Conservation (phyloP, 2,797 vertebrate genomes). For the Paramormyrops hopkinsi region DNA sequence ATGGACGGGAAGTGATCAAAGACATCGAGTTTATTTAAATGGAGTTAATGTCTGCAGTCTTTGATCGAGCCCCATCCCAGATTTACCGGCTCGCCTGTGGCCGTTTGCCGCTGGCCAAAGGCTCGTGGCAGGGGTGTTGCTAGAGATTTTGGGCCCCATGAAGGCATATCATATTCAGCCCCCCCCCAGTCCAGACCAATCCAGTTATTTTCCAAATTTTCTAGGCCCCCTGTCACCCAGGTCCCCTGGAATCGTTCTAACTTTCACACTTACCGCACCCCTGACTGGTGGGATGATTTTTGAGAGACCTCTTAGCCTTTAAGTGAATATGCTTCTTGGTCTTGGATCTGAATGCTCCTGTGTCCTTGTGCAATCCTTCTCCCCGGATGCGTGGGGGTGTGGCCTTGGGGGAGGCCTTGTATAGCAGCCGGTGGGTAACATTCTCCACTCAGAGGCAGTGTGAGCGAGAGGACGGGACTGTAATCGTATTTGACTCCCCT, state of each 20-base stretch:
- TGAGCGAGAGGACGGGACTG: not conserved
- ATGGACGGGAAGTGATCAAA: not conserved
- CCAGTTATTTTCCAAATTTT: too few relatives aligned
- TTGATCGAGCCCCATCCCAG: conserved; percentile 23
- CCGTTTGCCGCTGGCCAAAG: conserved; percentile 13
- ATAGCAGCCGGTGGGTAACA: not conserved
- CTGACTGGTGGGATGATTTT: not conserved
- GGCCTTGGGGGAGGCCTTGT: not conserved
- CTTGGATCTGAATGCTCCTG: not conserved
- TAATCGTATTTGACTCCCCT: not conserved
- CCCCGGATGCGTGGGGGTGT: not conserved
- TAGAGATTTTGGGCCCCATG: too few relatives aligned
- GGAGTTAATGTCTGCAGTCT: conserved; percentile 21
- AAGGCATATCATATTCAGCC: too few relatives aligned
- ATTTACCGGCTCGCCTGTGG: conserved; percentile 31
- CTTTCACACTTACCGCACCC: too few relatives aligned
- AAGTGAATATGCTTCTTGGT: not conserved
- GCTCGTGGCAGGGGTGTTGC: too few relatives aligned
- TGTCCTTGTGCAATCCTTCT: not conserved
- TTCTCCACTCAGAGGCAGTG: not conserved
- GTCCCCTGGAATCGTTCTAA: too few relatives aligned
- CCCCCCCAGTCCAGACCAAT: too few relatives aligned
- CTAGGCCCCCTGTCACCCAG: too few relatives aligned
- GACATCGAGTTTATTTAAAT: conserved; percentile 17
- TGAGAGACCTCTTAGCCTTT: not conserved